Evolutionary conservation across 2,113 vertebrate species (phyloP).

Genomic region (Lophochroa leadbeateri): DNA sequence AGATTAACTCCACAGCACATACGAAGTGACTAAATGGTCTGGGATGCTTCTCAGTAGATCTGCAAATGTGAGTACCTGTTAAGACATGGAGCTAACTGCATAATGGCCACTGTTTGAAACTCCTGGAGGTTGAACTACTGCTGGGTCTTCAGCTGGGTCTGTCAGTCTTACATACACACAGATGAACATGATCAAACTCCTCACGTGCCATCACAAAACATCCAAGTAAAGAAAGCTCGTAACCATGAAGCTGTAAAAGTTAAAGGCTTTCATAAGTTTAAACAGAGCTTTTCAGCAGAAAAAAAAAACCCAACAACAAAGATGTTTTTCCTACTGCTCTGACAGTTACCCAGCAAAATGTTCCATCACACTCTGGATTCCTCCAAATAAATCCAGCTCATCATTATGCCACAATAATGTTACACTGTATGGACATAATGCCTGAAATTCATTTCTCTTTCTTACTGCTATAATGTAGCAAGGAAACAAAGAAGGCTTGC

Average conservation of each 20-base stretch:
- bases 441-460: not conserved
- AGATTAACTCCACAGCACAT: not conserved
- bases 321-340: not conserved
- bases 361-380: not conserved
- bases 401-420: not conserved
- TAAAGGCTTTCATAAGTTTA: not conserved
- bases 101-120: not conserved
- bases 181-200: not conserved
- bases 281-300: not conserved
- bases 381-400: not conserved
- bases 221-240: not conserved
- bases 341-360: not conserved
- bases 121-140: not conserved
- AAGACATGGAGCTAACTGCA: not conserved
- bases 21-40: rapidly evolving
- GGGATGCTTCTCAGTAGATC: not conserved
- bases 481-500: not conserved
- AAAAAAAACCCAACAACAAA: not conserved
- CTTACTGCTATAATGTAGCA: not conserved
- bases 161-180: not conserved
- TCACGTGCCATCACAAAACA: not conserved
- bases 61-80: not conserved
- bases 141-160: not conserved
- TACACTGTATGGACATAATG: not conserved
- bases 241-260: not conserved